These are phyloP conservation scores for Liparis tanakae DNA, from an alignment of 2,797 vertebrate genomes.

Conservation along the genomic window DNA sequence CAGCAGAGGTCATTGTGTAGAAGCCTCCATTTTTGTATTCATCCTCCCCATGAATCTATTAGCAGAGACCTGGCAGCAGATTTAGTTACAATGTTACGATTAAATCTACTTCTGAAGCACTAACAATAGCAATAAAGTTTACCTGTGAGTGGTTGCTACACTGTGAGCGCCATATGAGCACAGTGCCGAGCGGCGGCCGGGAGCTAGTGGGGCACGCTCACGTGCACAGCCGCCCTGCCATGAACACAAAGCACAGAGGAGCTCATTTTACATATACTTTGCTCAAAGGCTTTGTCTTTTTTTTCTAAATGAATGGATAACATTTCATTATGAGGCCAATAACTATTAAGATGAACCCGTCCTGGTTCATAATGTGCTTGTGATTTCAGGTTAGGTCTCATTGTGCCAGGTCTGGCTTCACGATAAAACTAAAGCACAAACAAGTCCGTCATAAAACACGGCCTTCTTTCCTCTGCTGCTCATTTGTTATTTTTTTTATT, in stretches of 20 bases:
- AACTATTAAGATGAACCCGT: background rate
- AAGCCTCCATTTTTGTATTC: background rate
- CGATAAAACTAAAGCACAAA: background rate
- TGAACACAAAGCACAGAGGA: background rate
- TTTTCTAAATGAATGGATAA: too few relatives aligned
- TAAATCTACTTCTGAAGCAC: background rate
- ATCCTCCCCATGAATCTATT: background rate
- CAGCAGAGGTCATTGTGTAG: background rate
- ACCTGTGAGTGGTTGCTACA: too few relatives aligned
- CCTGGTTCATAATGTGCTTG: too few relatives aligned
- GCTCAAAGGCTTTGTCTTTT: too few relatives aligned
- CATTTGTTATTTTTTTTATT: constrained; percentile 38
- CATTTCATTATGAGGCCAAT: background rate
- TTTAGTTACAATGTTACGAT: background rate
- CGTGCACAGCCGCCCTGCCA: background rate
- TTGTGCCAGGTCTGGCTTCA: background rate
- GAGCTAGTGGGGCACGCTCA: too few relatives aligned
- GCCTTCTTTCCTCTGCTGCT: constrained; percentile 25
- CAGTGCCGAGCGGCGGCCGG: too few relatives aligned
- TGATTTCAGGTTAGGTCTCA: background rate
- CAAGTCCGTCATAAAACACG: background rate
- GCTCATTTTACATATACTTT: too few relatives aligned
- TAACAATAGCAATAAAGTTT: background rate
- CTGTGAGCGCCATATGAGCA: too few relatives aligned
- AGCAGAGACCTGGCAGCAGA: background rate